Base-by-base conservation (phyloP, 35 echinoderm and acorn worm genomes). In the Apostichopus parvimensis region DNA sequence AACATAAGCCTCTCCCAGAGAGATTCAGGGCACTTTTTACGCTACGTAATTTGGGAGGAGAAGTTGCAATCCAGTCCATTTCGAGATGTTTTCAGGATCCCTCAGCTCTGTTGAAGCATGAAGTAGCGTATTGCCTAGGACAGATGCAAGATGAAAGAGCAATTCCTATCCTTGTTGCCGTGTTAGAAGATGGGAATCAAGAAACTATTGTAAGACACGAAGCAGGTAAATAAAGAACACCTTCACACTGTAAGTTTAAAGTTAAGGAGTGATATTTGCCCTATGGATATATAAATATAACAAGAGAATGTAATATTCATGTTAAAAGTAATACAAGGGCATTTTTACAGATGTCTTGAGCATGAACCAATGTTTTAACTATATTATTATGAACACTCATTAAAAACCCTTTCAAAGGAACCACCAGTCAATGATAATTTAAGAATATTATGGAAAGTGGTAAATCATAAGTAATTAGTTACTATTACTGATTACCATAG, bases 121-220 rank as follows among this genome's bases (percentile, higher is more conserved):
- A 98, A 93, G 72, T 91, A 82, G 97, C 97, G 0, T 98, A 98
- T 87, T 98, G 97, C 84, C 77, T 98, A 5, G 97, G 97, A 61
- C 97, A 98, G 77, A 98, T 98, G 97, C 94, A 96, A 93, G 93
- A 98, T 93, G 77, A 94, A 87, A 71, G 66, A 28, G 97, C 97
- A 6, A 98, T 98, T 87, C 94, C 94, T 12, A 65, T 93, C 4
- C 91, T 98, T 12, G 88, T 83, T 1, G 64, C 64, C 21, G 97
- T 98, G 22, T 78, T 98, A 26, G 81, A 93, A 71, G 97, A 98
- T 91, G 92, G 78, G 13, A 83, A 91, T 22, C 97, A 98, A 78
- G 94, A 98, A 45, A 87, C 94, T 55, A 98, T 98, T 71, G 97
- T 98, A 10, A 94, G 97, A 86, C 97, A 98, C 88, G 97, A 98